These are phyloP conservation scores for Chromobotia macracanthus DNA, from an alignment of 2,797 vertebrate species.

Conservation along the genomic window DNA sequence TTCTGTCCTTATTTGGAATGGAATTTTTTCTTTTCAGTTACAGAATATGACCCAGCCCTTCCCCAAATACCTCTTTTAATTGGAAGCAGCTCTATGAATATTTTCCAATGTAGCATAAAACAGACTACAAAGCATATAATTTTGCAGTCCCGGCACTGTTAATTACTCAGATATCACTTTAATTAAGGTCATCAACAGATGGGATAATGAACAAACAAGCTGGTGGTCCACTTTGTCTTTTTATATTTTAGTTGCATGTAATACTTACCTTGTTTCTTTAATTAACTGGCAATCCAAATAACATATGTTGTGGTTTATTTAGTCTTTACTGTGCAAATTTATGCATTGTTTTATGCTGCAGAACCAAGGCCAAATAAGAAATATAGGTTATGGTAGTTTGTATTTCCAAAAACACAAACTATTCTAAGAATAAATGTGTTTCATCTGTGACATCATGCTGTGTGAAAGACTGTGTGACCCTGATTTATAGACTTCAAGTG, in stretches of 20 bases:
- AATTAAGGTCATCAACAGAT: constrained; percentile 24
- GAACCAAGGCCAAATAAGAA: constrained; percentile 5
- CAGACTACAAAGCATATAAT: constrained; percentile 21
- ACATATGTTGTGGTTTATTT: not conserved
- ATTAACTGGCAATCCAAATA: constrained; percentile 21
- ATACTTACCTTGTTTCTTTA: not conserved
- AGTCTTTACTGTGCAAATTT: not conserved
- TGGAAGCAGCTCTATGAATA: constrained; percentile 37
- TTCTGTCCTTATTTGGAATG: constrained; percentile 28
- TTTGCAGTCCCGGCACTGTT: not conserved
- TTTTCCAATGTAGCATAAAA: constrained; percentile 44
- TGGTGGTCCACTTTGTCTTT: constrained; percentile 13
- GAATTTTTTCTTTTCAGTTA: constrained; percentile 34
- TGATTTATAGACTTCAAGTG: constrained; percentile 74
- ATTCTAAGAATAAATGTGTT: not conserved
- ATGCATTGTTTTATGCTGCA: not conserved
- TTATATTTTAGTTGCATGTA: constrained; percentile 20
- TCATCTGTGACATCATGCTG: constrained; percentile 14
- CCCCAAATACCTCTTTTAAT: constrained; percentile 43
- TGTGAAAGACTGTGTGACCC: constrained; percentile 56
- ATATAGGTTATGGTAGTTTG: not conserved
- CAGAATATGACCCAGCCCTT: constrained; percentile 28
- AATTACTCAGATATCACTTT: constrained; percentile 19
- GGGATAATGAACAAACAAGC: constrained; percentile 36
- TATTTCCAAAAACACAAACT: not conserved